phyloP scores from a whole-genome alignment of 2,113 vertebrate species.

The Meriones unguiculatus region DNA sequence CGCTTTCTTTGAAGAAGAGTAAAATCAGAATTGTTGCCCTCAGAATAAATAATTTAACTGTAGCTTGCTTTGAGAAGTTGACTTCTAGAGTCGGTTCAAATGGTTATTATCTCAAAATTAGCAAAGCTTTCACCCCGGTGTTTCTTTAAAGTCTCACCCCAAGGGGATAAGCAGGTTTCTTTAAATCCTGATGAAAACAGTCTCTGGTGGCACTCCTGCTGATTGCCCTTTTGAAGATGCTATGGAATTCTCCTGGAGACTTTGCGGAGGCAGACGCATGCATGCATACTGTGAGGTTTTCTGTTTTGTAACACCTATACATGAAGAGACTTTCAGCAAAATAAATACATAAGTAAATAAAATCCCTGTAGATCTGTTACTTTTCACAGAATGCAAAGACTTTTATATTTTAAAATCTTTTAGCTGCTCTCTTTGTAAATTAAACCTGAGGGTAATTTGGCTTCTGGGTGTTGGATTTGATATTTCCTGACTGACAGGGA shows the following conservation, averaged over 20 bases:
- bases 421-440: slow-evolving; percentile 21
- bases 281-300: background rate
- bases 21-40: background rate
- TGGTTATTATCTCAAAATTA: background rate
- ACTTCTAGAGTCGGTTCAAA: background rate
- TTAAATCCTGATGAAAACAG: background rate
- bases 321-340: background rate
- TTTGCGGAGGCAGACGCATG: background rate
- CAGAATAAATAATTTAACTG: background rate
- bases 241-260: background rate
- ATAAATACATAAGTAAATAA: background rate
- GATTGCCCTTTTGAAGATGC: background rate
- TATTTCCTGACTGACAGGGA: background rate
- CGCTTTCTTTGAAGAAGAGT: background rate
- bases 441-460: background rate
- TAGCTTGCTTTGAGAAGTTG: background rate
- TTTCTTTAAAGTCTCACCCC: slow-evolving; percentile 27
- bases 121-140: background rate
- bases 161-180: background rate
- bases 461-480: background rate
- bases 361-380: background rate
- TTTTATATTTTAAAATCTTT: slow-evolving; percentile 4
- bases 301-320: background rate
- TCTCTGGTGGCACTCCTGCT: background rate
- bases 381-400: background rate